A percentile compares a stretch with the other conserved stretches of the same genome.
Evolutionary conservation across 2,113 vertebrate genomes (phyloP).

Genomic region (Pteropus alecto): DNA sequence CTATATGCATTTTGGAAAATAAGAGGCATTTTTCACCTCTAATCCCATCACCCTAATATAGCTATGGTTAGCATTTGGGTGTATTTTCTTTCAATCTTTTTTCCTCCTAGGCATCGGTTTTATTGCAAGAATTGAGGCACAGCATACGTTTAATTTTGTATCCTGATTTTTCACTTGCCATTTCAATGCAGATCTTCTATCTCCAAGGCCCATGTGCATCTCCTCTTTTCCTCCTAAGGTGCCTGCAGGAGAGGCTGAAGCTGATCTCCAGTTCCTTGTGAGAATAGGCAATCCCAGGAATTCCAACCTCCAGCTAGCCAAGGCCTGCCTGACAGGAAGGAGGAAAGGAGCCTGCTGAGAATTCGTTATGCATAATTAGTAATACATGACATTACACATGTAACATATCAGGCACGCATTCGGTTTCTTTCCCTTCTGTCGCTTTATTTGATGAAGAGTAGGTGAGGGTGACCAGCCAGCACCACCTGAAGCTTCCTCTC

Average conservation of each 20-base stretch:
- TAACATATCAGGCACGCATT: fast-evolving
- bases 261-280: not conserved
- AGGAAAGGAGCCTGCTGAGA: not conserved
- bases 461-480: not conserved
- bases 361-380: not conserved
- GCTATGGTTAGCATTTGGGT: not conserved
- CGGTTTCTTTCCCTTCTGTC: not conserved
- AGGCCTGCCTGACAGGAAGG: not conserved
- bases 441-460: not conserved
- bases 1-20: not conserved
- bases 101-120: not conserved
- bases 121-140: not conserved
- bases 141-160: not conserved
- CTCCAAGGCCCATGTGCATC: not conserved
- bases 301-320: not conserved
- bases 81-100: not conserved
- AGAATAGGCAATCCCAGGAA: not conserved
- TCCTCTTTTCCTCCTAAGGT: not conserved
- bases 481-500: no score
- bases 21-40: not conserved
- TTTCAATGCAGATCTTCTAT: not conserved
- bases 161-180: not conserved
- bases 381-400: not conserved
- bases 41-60: not conserved
- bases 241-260: not conserved